Percentiles rank a stretch among this genome's conserved stretches.
Conservation (phyloP, 2,888 invertebrate species). For the Archaeoteleia sp. region DNA sequence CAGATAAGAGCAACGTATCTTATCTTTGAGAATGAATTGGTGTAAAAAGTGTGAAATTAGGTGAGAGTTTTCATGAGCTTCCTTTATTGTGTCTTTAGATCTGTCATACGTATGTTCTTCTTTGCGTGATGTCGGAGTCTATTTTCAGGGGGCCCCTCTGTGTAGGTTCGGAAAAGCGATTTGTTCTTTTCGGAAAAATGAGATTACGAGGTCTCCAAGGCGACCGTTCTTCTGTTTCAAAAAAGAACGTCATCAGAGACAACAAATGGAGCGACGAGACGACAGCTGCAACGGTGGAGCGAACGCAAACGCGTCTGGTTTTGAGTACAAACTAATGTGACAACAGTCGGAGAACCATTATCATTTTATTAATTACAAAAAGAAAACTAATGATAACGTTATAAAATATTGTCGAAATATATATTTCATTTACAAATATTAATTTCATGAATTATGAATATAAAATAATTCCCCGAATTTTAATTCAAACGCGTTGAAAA, state of each 20-base stretch:
- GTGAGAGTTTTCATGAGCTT: constrained; percentile 24
- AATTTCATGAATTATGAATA: too few relatives aligned
- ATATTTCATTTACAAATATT: too few relatives aligned
- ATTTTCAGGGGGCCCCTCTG: constrained; percentile 35
- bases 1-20: too few relatives aligned
- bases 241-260: constrained; percentile 32
- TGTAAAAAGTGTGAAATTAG: constrained; percentile 48
- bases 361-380: constrained; percentile 27
- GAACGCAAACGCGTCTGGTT: constrained; percentile 26
- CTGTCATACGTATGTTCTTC: constrained; percentile 24
- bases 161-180: constrained; percentile 43
- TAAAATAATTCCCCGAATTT: too few relatives aligned
- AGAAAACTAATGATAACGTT: constrained; percentile 28
- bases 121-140: constrained; percentile 20
- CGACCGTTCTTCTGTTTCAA: constrained; percentile 50
- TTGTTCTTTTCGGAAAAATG: constrained; percentile 50
- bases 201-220: constrained; percentile 34
- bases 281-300: constrained; percentile 37
- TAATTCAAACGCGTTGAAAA: too few relatives aligned
- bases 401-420: too few relatives aligned
- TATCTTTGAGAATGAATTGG: too few relatives aligned
- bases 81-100: constrained; percentile 13
- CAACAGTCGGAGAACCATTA: constrained; percentile 26
- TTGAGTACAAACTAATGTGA: constrained; percentile 40
- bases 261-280: constrained; percentile 31